Percentiles rank a stretch among this genome's conserved stretches.
These are phyloP conservation scores for Montipora foliosa DNA, from an alignment of 64 coral and sea anemone species.

Conservation along the genomic window DNA sequence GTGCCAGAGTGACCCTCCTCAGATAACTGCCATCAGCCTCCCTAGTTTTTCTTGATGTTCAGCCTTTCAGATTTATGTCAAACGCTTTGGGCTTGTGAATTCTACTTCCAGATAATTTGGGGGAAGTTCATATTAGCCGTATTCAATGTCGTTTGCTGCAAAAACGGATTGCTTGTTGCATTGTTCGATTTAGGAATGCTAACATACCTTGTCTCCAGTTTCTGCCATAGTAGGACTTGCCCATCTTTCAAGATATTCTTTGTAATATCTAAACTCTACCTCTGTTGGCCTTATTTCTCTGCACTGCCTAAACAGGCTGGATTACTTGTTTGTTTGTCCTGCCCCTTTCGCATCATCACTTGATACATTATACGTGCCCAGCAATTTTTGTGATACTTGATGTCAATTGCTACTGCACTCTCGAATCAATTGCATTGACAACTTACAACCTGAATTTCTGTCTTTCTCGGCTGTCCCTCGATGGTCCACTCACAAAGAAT, in stretches of 20 bases:
- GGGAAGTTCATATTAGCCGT: neutral
- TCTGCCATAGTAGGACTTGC: conserved; percentile 16
- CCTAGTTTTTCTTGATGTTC: conserved; percentile 10
- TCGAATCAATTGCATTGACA: conserved; percentile 6
- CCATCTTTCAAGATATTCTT: conserved; percentile 20
- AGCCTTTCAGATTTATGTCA: conserved; percentile 45
- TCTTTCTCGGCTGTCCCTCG: neutral
- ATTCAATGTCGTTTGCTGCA: conserved; percentile 26
- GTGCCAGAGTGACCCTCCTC: conserved; percentile 6
- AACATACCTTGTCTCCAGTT: conserved; percentile 15
- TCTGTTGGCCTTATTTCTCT: neutral
- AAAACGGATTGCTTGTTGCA: too few species aligned
- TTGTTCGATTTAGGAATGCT: too few species aligned
- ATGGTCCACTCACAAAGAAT: conserved; percentile 21
- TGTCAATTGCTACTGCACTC: conserved; percentile 36
- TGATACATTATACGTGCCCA: conserved; percentile 5
- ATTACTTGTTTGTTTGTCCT: neutral
- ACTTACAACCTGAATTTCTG: conserved; percentile 24
- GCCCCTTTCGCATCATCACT: conserved; percentile 18
- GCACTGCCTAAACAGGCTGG: too few species aligned
- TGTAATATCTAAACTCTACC: conserved; percentile 5
- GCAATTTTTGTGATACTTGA: too few species aligned
- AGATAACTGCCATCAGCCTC: conserved; percentile 39
- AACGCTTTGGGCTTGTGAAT: conserved; percentile 22
- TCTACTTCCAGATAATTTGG: conserved; percentile 29